Evolutionary conservation across 2,113 vertebrate genomes (phyloP), one percentile per base, ranked within the genome.

Genomic region (Canis aureus): DNA sequence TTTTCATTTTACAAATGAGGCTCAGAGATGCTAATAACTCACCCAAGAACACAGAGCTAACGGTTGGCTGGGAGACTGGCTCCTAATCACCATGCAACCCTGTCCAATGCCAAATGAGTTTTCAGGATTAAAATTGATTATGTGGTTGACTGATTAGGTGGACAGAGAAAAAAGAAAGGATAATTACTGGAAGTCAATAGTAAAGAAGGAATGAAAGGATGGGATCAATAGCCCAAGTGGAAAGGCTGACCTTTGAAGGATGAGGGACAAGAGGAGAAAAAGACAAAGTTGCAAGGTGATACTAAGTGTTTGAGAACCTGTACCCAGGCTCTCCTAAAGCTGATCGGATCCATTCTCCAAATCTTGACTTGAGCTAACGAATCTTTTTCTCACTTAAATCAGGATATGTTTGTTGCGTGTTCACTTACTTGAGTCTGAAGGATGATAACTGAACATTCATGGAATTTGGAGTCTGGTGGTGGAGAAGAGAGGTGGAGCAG

Each of bases 351-450:
- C 3, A 12, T 0, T 35, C 12, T 7, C 29, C n/a, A 2, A 73
- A 2, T 38, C 73, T 82, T 38, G 57, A 2, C 43, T 43, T 32
- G 53, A 53, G 64, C 27, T 66, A 82, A 35, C 0, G 8, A 64
- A 60, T 43, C 60, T 49, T 59, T 57, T 38, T 84, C 64, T 82
- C 78, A 38, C 57, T 90, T 81, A 81, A 69, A 9, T 12, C 23
- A 15, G 32, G 79, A 23, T 8, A 15, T 5, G 23, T 0, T 15
- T 5, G 23, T 0, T 15, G 49, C 11, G 0, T 11, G 20, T 51
- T 81, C 1, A 17, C 11, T 10, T 32, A 53, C 4, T 53, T 64
- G 59, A 4, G 2, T 80, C 32, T 59, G 89, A 82, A 92, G 35
- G 13, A 11, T 5, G 27, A 12, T 35, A 66, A 23, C 8, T 9